Evolutionary conservation across 2,113 vertebrate species (phyloP).

Genomic region (Trichomycterus rosablanca): DNA sequence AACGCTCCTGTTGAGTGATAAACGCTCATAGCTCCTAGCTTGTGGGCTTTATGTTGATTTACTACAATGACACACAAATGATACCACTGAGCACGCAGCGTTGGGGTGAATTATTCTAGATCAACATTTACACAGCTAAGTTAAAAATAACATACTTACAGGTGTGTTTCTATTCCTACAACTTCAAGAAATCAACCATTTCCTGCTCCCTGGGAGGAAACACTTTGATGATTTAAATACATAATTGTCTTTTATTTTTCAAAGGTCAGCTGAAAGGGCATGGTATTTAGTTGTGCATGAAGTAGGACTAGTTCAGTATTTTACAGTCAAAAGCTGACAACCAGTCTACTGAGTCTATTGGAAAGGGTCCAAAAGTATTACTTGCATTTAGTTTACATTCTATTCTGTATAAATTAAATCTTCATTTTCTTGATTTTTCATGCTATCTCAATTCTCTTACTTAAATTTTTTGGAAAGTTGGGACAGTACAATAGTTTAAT

Average conservation of each 20-base stretch:
- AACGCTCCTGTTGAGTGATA: conserved; percentile 19
- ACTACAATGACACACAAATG: conserved; percentile 12
- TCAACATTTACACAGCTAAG: conserved; percentile 38
- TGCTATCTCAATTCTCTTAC: too few species aligned
- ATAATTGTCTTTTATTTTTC: conserved; percentile 37
- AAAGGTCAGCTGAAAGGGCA: conserved; percentile 39
- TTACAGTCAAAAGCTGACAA: too few species aligned
- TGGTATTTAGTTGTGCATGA: conserved; percentile 3
- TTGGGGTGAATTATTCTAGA: conserved; percentile 33
- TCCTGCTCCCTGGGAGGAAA: conserved; percentile 40
- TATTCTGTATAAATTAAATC: too few species aligned
- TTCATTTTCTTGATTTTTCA: too few species aligned
- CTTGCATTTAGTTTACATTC: too few species aligned
- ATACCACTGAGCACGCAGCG: conserved; percentile 12
- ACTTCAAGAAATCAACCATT: conserved; percentile 37
- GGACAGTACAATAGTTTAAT: too few species aligned
- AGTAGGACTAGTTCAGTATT: conserved; percentile 8
- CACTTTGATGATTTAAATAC: conserved; percentile 33
- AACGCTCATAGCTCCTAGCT: conserved; percentile 13
- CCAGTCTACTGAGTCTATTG: too few species aligned
- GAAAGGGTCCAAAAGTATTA: too few species aligned
- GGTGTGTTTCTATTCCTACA: conserved; percentile 36
- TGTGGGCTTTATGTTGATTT: conserved; percentile 6
- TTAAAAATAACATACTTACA: conserved; percentile 37
- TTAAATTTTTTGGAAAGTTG: too few species aligned